Evolutionary conservation across 2,888 invertebrate species (phyloP).

Genomic region (Rhamphomyia laevipes): DNA sequence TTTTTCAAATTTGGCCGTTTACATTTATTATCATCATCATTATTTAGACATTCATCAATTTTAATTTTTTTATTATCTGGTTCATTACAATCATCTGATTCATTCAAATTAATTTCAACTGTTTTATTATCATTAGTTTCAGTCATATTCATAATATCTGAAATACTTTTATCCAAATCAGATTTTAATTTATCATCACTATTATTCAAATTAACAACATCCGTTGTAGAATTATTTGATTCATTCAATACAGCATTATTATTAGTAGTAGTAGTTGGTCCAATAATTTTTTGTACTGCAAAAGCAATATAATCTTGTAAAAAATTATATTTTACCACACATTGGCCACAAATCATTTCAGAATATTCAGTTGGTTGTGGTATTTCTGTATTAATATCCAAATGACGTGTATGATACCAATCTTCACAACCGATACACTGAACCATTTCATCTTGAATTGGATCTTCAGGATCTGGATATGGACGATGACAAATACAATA

Average conservation of each 20-base stretch:
- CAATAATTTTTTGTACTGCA: conserved; percentile 23
- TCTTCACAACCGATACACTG: conserved; percentile 96
- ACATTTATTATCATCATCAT: background rate
- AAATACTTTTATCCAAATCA: conserved; percentile 27
- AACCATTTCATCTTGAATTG: conserved; percentile 80
- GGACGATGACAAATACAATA: conserved; percentile 88
- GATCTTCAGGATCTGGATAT: conserved; percentile 85
- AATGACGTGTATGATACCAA: conserved; percentile 84
- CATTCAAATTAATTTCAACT: background rate
- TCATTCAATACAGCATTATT: conserved; percentile 21
- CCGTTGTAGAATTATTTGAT: background rate
- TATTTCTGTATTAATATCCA: conserved; percentile 45
- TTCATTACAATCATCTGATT: background rate
- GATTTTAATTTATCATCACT: conserved; percentile 25
- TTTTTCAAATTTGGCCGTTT: conserved; percentile 19
- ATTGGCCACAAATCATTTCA: conserved; percentile 73
- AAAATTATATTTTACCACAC: conserved; percentile 66
- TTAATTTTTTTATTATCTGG: background rate
- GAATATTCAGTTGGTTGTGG: conserved; percentile 50
- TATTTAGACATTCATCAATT: background rate
- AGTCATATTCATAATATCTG: conserved; percentile 28
- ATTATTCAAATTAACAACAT: conserved; percentile 17
- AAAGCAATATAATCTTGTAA: conserved; percentile 55
- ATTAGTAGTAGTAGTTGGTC: conserved; percentile 17
- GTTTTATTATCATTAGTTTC: conserved; percentile 11